phyloP scores from a whole-genome alignment of 2,113 vertebrate species.

The Lathamus discolor region DNA sequence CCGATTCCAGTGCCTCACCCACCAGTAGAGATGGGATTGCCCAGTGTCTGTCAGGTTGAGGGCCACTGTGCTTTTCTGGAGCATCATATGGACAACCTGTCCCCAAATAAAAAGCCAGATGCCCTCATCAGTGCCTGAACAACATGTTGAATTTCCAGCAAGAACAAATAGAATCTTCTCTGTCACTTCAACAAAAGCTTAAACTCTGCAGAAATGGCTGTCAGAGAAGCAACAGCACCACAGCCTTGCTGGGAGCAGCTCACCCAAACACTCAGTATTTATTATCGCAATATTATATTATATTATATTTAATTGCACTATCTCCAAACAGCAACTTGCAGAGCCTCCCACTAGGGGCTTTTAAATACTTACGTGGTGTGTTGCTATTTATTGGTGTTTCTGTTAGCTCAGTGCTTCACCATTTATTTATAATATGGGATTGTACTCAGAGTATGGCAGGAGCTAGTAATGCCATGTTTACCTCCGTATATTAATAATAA shows the following conservation, averaged over 20 bases:
- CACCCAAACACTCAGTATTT: not conserved
- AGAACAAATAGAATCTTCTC: not conserved
- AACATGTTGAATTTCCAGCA: not conserved
- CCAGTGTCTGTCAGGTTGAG: not conserved
- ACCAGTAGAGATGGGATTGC: not conserved
- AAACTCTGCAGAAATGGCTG: not conserved
- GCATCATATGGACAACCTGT: not conserved
- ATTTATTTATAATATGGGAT: not conserved
- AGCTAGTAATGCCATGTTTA: conserved; percentile 35
- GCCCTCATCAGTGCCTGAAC: accelerated
- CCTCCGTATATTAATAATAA: not conserved
- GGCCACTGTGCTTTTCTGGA: not conserved
- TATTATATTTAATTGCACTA: conserved; percentile 1
- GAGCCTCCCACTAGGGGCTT: conserved; percentile 27
- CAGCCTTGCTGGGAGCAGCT: not conserved
- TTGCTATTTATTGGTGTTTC: conserved; percentile 22
- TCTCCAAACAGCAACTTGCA: not conserved
- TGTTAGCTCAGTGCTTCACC: not conserved
- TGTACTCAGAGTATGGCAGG: not conserved
- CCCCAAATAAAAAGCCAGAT: not conserved
- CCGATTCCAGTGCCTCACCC: too few species aligned
- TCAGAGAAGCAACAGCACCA: not conserved
- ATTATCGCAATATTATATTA: not conserved
- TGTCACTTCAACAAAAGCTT: not conserved
- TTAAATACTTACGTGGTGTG: not conserved